A percentile compares a stretch with the other conserved stretches of the same genome.
Evolutionary conservation across 2,113 vertebrate species (phyloP).

Genomic region (Petrocephalus zakoni): DNA sequence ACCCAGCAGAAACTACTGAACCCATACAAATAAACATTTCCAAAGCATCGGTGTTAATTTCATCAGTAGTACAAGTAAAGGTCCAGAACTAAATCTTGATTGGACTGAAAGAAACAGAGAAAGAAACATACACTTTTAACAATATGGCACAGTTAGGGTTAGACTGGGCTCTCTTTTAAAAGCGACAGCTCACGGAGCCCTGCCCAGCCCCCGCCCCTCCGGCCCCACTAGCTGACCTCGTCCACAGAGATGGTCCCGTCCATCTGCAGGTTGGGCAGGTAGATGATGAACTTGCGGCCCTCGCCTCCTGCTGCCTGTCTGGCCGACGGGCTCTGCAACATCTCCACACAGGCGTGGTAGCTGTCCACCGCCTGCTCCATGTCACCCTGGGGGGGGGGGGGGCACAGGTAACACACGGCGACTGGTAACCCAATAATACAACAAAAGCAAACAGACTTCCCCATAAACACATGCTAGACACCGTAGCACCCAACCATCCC

Average conservation of each 20-base stretch:
- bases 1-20: background rate
- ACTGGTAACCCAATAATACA: background rate
- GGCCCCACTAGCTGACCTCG: slow-evolving; percentile 74
- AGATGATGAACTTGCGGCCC: slow-evolving; percentile 60
- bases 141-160: background rate
- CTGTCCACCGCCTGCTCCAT: slow-evolving; percentile 95
- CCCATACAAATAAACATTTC: background rate
- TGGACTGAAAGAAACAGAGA: background rate
- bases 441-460: background rate
- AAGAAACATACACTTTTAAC: background rate
- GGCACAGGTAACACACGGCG: background rate
- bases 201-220: background rate
- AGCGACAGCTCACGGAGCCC: background rate
- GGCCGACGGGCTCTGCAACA: slow-evolving; percentile 68
- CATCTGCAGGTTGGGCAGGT: slow-evolving; percentile 78
- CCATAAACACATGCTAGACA: background rate
- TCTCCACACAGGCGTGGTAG: slow-evolving; percentile 84
- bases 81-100: background rate
- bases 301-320: slow-evolving; percentile 43
- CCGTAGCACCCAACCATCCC: background rate
- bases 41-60: background rate
- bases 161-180: background rate
- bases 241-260: slow-evolving; percentile 84
- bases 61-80: background rate
- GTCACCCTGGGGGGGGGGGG: slow-evolving; percentile 69